Evolutionary conservation across 2,113 vertebrate species (phyloP).

Genomic region (Mastomys natalensis): DNA sequence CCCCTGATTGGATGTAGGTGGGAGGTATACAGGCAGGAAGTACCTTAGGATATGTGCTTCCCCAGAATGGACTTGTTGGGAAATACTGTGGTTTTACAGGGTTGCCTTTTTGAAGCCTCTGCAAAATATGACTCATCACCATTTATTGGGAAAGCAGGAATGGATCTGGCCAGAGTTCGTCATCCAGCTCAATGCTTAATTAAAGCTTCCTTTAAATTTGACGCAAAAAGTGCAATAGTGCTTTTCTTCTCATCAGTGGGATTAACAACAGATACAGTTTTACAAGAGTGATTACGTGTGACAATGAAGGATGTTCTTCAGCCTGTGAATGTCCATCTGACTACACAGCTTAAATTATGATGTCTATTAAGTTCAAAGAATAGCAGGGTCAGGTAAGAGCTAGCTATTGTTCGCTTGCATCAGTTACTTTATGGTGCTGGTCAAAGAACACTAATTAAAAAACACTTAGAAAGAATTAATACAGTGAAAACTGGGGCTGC

Average conservation of each 20-base stretch:
- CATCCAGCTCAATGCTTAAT: too few species aligned
- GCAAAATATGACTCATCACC: too few species aligned
- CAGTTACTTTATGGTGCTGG: not conserved
- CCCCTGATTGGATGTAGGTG: not conserved
- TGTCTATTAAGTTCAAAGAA: not conserved
- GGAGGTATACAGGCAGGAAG: not conserved
- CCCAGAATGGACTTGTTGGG: not conserved
- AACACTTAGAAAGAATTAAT: not conserved
- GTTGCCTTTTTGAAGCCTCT: not conserved
- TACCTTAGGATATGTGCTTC: not conserved
- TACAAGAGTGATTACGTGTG: not conserved
- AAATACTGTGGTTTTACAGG: not conserved
- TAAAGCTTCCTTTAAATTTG: too few species aligned
- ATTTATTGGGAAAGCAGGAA: not conserved
- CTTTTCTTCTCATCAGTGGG: not conserved
- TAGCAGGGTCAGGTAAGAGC: not conserved
- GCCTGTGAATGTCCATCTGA: not conserved
- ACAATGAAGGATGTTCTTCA: not conserved
- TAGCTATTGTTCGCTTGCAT: not conserved
- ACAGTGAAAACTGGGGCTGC: not conserved
- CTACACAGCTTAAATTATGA: not conserved
- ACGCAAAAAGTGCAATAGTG: not conserved
- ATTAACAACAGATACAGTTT: not conserved
- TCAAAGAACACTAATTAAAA: not conserved
- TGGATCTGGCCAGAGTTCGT: too few species aligned